phyloP scores from a whole-genome alignment of 2,888 invertebrate species.

The Flabesymbios commensalis region DNA sequence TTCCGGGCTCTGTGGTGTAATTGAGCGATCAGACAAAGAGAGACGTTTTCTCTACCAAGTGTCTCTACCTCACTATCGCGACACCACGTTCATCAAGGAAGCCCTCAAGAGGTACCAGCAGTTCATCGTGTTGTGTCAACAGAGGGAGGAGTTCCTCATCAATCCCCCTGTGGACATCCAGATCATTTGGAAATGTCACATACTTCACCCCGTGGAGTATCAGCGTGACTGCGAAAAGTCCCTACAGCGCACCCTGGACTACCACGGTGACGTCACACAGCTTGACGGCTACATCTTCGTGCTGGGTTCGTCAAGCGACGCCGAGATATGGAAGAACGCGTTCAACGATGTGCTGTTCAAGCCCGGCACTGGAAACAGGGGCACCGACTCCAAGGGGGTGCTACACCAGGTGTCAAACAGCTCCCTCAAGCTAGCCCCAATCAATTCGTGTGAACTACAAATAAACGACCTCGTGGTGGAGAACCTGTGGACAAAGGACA shows the following conservation, averaged over 20 bases:
- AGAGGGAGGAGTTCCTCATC: not conserved
- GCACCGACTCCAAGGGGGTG: not conserved
- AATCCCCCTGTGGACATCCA: slow-evolving; percentile 23
- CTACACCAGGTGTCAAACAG: not conserved
- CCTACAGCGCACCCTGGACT: slow-evolving; percentile 8
- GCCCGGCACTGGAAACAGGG: slow-evolving; percentile 16
- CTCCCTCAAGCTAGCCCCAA: not conserved
- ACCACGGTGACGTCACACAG: no score
- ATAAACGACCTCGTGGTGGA: slow-evolving; percentile 18
- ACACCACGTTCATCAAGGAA: slow-evolving; percentile 23
- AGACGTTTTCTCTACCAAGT: slow-evolving; percentile 29
- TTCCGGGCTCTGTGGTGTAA: slow-evolving; percentile 10
- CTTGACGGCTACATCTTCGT: no score
- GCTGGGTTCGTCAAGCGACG: no score
- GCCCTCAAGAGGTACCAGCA: slow-evolving; percentile 28
- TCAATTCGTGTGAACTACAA: slow-evolving; percentile 19
- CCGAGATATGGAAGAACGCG: slow-evolving; percentile 11
- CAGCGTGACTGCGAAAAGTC: slow-evolving; percentile 9
- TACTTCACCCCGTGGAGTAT: slow-evolving; percentile 29
- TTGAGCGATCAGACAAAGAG: slow-evolving; percentile 10
- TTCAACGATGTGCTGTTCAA: slow-evolving; percentile 16
- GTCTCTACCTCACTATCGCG: slow-evolving; percentile 30
- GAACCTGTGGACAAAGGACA: slow-evolving; percentile 26
- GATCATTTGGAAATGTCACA: slow-evolving; percentile 27
- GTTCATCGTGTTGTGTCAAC: slow-evolving; percentile 16